Percentiles rank a stretch among this genome's conserved stretches.
Conservation (phyloP, 2,113 vertebrate species). For the Xenopus laevis region DNA sequence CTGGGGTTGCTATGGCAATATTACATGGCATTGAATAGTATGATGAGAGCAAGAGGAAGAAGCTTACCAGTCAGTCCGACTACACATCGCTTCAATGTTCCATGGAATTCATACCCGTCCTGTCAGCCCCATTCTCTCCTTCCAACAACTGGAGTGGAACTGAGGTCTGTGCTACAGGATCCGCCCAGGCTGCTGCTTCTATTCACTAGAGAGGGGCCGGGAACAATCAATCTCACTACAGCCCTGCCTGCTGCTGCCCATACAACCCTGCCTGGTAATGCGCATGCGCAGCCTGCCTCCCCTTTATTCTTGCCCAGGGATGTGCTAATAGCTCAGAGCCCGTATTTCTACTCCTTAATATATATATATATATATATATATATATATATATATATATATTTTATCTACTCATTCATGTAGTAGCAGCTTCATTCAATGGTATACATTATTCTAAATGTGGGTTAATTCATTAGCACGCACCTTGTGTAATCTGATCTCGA, state of each 20-base stretch:
- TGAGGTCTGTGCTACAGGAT: conserved; percentile 11
- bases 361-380: no score
- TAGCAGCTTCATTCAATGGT: no score
- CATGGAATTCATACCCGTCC: not conserved
- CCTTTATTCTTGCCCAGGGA: not conserved
- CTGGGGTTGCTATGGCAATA: not conserved
- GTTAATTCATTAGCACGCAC: no score
- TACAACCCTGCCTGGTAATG: conserved; percentile 27
- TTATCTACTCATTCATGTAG: no score
- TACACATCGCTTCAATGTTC: not conserved
- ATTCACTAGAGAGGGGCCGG: conserved; percentile 20
- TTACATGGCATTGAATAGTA: conserved; percentile 5
- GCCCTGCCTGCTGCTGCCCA: conserved; percentile 3
- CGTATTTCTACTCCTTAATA: no score
- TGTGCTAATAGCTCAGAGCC: no score
- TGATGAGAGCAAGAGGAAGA: not conserved
- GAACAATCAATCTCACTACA: conserved; percentile 22
- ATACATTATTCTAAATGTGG: no score
- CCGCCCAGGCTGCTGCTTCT: conserved; percentile 22
- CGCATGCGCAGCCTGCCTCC: conserved; percentile 36
- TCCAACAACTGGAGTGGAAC: not conserved
- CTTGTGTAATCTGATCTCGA: no score
- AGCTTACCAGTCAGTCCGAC: not conserved
- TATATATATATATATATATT: no score
- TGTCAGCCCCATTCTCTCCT: not conserved